These are phyloP conservation scores for Spilosoma lubricipeda DNA, from an alignment of 2,888 invertebrate genomes.

Conservation along the genomic window DNA sequence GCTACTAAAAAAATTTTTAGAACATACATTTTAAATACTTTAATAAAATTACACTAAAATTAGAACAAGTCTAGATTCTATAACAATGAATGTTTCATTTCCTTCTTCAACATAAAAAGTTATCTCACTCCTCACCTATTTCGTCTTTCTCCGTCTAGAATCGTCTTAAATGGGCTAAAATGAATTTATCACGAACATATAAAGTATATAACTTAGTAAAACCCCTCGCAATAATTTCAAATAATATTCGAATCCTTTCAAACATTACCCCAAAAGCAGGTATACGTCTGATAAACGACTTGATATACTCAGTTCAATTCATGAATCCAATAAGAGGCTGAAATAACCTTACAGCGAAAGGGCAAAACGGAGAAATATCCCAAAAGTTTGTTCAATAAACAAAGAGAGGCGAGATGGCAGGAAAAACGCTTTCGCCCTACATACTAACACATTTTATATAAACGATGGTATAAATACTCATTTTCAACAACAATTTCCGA, in stretches of 20 bases:
- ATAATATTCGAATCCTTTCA: slow-evolving; percentile 30
- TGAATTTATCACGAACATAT: background rate
- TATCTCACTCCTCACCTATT: background rate
- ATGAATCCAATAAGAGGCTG: slow-evolving; percentile 53
- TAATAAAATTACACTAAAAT: no score
- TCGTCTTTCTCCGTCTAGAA: background rate
- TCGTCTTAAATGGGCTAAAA: background rate
- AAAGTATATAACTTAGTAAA: background rate
- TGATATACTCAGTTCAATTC: slow-evolving; percentile 55
- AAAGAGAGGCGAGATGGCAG: slow-evolving; percentile 62
- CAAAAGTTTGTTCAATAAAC: slow-evolving; percentile 60
- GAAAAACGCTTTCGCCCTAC: slow-evolving; percentile 63
- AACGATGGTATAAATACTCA: slow-evolving; percentile 86
- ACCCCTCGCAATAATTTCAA: slow-evolving; percentile 9
- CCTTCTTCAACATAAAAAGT: background rate
- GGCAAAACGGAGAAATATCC: slow-evolving; percentile 55
- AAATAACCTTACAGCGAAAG: slow-evolving; percentile 50
- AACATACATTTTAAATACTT: no score
- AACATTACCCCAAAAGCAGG: slow-evolving; percentile 39
- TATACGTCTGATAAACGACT: slow-evolving; percentile 52
- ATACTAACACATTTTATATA: slow-evolving; percentile 79
- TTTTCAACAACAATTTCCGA: slow-evolving; percentile 86
- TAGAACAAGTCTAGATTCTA: background rate
- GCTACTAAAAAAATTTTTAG: no score
- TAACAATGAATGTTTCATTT: background rate